Conservation (phyloP, 2,888 invertebrate genomes). For the Stenodema calcarata region DNA sequence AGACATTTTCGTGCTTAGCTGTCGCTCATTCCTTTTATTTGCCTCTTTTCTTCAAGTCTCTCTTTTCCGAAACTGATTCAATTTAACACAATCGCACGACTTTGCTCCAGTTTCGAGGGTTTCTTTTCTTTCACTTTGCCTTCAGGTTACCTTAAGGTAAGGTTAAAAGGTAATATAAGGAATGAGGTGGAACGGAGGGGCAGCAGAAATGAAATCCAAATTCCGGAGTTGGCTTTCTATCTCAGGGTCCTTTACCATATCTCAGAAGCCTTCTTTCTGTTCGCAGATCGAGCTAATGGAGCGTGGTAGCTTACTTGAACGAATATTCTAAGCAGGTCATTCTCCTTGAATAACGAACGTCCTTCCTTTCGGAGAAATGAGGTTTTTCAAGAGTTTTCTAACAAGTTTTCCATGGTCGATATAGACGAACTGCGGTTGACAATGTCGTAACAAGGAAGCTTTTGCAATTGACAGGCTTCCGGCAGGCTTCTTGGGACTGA, state of each 20-base stretch:
- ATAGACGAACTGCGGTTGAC: neutral
- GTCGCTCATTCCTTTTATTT: neutral
- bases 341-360: constrained; percentile 5
- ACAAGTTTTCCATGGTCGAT: neutral
- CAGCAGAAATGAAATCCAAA: constrained; percentile 31
- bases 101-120: neutral
- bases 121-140: neutral
- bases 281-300: constrained; percentile 26
- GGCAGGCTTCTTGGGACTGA: no score
- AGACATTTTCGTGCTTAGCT: constrained; percentile 7
- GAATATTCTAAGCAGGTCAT: constrained; percentile 26
- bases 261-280: neutral
- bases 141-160: neutral
- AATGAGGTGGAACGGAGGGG: constrained; percentile 10
- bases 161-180: constrained; percentile 18
- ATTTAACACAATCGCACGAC: constrained; percentile 14
- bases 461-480: neutral
- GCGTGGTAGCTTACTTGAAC: constrained; percentile 36
- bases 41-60: neutral
- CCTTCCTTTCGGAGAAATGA: neutral
- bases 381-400: neutral
- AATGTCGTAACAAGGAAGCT: neutral
- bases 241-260: neutral
- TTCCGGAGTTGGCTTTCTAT: constrained; percentile 9
- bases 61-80: constrained; percentile 21